Evolutionary conservation across 2,113 vertebrate species (phyloP).

Genomic region (Microcebus ravelobensis): DNA sequence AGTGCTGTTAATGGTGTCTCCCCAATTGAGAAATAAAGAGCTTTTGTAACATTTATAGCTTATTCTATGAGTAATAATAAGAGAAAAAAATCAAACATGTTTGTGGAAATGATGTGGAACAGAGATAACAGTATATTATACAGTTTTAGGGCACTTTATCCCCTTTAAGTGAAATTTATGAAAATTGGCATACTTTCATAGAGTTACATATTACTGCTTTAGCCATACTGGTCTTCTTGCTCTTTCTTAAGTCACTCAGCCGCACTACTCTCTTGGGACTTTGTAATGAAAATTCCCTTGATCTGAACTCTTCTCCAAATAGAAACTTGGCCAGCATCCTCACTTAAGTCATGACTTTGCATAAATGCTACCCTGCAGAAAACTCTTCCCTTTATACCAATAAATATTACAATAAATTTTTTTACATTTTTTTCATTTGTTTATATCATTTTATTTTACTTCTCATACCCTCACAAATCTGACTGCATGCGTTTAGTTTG

Average conservation of each 20-base stretch:
- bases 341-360: background rate
- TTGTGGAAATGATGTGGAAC: background rate
- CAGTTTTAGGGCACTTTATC: background rate
- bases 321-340: background rate
- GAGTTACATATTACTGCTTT: background rate
- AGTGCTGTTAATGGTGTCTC: background rate
- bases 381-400: background rate
- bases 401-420: background rate
- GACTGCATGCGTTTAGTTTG: background rate
- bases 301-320: background rate
- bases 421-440: background rate
- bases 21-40: conserved; percentile 1
- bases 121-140: background rate
- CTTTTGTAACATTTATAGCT: conserved; percentile 22
- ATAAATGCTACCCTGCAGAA: background rate
- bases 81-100: background rate
- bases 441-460: background rate
- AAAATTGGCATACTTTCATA: background rate
- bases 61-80: background rate
- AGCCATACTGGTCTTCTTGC: background rate
- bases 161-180: background rate
- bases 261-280: background rate
- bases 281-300: background rate
- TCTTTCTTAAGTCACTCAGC: background rate
- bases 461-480: background rate